A percentile compares a stretch with the other conserved stretches of the same genome.
These are phyloP conservation scores for Diabrotica balteata DNA, from an alignment of 2,888 invertebrate genomes.

Conservation along the genomic window DNA sequence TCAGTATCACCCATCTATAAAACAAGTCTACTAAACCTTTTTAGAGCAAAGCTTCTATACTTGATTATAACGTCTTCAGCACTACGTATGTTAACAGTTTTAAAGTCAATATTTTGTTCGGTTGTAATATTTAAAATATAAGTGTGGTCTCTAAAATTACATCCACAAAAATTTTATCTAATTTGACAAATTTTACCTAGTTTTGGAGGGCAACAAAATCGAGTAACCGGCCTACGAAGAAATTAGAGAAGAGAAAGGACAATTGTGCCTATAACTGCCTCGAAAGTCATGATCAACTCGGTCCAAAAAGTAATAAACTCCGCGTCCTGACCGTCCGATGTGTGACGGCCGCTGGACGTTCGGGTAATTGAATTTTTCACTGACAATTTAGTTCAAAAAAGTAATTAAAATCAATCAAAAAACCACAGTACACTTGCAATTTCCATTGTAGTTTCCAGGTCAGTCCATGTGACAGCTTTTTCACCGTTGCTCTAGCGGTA, in stretches of 20 bases:
- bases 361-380: conserved; percentile 28
- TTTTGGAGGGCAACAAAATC: too few relatives aligned
- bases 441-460: conserved; percentile 13
- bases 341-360: conserved; percentile 15
- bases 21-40: too few relatives aligned
- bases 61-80: too few relatives aligned
- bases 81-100: too few relatives aligned
- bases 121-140: too few relatives aligned
- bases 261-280: conserved; percentile 19
- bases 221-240: too few relatives aligned
- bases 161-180: too few relatives aligned
- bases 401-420: conserved; percentile 28
- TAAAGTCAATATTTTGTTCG: too few relatives aligned
- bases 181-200: too few relatives aligned
- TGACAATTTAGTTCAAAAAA: conserved; percentile 26
- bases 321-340: neutral
- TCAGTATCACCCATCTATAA: too few relatives aligned
- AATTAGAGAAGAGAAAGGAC: neutral
- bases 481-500: neutral
- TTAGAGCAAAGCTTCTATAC: too few relatives aligned
- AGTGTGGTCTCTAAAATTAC: too few relatives aligned
- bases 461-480: conserved; percentile 4
- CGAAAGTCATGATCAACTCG: conserved; percentile 23
- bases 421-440: conserved; percentile 20
- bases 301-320: conserved; percentile 23